These are phyloP conservation scores for Sebastes kiyomatsui DNA, from an alignment of 2,797 vertebrate species.

Conservation along the genomic window DNA sequence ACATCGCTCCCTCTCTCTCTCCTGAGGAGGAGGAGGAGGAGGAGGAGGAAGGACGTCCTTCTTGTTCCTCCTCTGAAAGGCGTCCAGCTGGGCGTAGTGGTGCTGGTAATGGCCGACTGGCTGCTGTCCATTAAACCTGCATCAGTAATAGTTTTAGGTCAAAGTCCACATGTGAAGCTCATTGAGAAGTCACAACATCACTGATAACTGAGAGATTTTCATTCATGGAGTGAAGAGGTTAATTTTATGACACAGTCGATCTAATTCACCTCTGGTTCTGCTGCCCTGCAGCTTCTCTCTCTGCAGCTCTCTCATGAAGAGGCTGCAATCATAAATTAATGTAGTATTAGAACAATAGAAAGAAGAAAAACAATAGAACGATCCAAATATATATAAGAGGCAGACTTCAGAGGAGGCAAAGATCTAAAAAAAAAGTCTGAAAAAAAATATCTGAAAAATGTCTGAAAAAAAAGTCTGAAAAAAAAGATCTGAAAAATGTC, in stretches of 20 bases:
- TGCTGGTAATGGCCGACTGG: conserved; percentile 70
- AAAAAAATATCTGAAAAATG: too few relatives aligned
- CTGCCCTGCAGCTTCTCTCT: conserved; percentile 14
- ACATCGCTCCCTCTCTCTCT: conserved; percentile 44
- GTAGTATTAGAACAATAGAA: not conserved
- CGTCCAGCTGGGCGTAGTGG: conserved; percentile 82
- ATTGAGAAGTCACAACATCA: not conserved
- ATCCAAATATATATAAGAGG: not conserved
- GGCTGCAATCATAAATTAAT: conserved; percentile 12
- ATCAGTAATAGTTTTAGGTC: not conserved
- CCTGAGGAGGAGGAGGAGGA: conserved; percentile 30
- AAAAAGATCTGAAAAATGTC: too few relatives aligned
- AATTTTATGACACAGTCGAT: not conserved
- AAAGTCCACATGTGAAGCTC: not conserved
- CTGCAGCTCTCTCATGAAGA: conserved; percentile 46
- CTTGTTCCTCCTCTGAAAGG: conserved; percentile 67
- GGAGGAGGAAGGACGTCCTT: conserved; percentile 26
- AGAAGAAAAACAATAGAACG: not conserved
- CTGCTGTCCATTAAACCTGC: conserved; percentile 30
- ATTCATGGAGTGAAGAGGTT: not conserved
- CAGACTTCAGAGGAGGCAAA: not conserved
- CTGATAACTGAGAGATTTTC: not conserved
- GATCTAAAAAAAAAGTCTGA: too few relatives aligned
- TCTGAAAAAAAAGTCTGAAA: too few relatives aligned
- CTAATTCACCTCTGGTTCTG: conserved; percentile 38